phyloP scores from a whole-genome alignment of 2,797 vertebrate genomes.

The Apogon talboti region DNA sequence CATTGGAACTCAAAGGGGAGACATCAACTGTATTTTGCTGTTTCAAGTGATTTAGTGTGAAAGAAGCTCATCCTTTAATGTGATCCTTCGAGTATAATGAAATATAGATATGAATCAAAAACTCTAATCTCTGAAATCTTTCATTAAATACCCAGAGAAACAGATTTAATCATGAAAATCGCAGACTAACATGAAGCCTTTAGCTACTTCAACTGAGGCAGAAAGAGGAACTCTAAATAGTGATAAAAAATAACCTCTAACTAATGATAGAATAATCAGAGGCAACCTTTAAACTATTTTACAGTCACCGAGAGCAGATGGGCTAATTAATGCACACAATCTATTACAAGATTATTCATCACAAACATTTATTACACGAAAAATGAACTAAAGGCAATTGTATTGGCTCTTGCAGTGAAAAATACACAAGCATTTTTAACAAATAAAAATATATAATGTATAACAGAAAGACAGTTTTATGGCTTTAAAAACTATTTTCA shows the following conservation, averaged over 20 bases:
- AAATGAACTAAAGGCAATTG: too few relatives aligned
- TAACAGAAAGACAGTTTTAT: too few relatives aligned
- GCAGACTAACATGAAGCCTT: not conserved
- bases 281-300: not conserved
- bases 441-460: too few relatives aligned
- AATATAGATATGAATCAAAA: slow-evolving; percentile 18
- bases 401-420: too few relatives aligned
- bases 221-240: too few relatives aligned
- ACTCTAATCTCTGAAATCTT: slow-evolving; percentile 3
- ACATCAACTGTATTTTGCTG: not conserved
- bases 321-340: slow-evolving; percentile 8
- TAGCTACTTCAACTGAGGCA: not conserved
- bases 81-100: slow-evolving; percentile 1
- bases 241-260: not conserved
- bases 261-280: not conserved
- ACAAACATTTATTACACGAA: too few relatives aligned
- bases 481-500: too few relatives aligned
- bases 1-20: not conserved
- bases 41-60: not conserved
- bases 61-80: not conserved
- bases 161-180: not conserved
- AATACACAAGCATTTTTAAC: too few relatives aligned
- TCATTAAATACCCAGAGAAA: slow-evolving; percentile 1
- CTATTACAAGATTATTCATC: too few relatives aligned
- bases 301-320: not conserved